Conservation (phyloP, 2,888 invertebrate genomes). For the Eutolmus rufibarbis region DNA sequence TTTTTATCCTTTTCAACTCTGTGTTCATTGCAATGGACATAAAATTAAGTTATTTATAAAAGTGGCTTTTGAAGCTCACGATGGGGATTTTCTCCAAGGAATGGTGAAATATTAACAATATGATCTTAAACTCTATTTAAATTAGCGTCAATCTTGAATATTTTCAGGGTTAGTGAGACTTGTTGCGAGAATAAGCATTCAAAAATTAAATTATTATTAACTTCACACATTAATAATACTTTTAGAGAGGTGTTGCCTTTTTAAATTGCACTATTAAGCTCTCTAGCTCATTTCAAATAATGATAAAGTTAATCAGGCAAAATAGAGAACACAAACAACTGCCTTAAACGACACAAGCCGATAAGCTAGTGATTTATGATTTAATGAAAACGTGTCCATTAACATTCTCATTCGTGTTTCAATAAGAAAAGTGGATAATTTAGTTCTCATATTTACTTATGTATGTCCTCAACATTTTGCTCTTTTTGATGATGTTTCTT, state of each 20-base stretch:
- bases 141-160: no score
- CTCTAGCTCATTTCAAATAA: not conserved
- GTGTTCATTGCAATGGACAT: not conserved
- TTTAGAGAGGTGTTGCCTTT: no score
- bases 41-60: not conserved
- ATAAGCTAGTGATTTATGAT: not conserved
- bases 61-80: not conserved
- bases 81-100: not conserved
- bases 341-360: not conserved
- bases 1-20: not conserved
- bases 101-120: not conserved
- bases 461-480: not conserved
- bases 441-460: not conserved
- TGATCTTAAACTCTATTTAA: no score
- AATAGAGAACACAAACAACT: not conserved
- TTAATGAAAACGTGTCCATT: not conserved
- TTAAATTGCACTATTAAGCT: not conserved
- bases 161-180: no score
- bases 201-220: no score
- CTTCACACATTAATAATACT: no score
- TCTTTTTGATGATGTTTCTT: not conserved
- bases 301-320: not conserved
- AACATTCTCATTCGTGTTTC: not conserved
- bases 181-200: no score
- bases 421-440: not conserved